These are phyloP conservation scores for Acrocephalus scirpaceus DNA, from an alignment of 2,797 vertebrate species.

Conservation along the genomic window DNA sequence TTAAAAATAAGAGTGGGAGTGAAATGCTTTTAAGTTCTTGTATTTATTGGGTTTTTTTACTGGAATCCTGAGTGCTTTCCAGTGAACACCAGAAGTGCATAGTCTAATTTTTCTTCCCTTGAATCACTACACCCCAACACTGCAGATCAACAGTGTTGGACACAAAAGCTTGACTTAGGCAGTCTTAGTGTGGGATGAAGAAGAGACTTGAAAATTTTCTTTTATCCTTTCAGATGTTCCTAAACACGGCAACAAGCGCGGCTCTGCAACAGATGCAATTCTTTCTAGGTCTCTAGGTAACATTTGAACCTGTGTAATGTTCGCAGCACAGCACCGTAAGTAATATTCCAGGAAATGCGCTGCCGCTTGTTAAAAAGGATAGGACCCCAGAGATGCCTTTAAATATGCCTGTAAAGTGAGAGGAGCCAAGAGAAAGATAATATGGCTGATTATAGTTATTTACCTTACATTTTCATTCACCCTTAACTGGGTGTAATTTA, in stretches of 20 bases:
- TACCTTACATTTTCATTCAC: slow-evolving; percentile 86
- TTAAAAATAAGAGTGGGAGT: slow-evolving; percentile 1
- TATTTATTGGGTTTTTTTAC: not conserved
- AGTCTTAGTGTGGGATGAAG: not conserved
- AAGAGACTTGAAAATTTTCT: slow-evolving; percentile 37
- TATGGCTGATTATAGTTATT: slow-evolving; percentile 87
- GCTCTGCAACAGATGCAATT: slow-evolving; percentile 72
- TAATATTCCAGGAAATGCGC: slow-evolving; percentile 81
- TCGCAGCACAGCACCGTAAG: slow-evolving; percentile 76
- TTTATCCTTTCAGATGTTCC: slow-evolving; percentile 67
- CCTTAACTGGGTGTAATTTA: slow-evolving; percentile 87
- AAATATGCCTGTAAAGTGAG: slow-evolving; percentile 85
- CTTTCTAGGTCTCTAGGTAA: slow-evolving; percentile 79
- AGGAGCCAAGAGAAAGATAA: slow-evolving; percentile 84
- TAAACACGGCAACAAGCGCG: slow-evolving; percentile 61
- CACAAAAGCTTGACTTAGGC: slow-evolving; percentile 57
- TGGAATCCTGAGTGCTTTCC: not conserved
- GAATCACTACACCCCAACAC: not conserved
- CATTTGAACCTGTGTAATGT: slow-evolving; percentile 82
- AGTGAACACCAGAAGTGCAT: not conserved
- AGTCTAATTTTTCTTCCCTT: slow-evolving; percentile 16
- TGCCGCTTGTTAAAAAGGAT: slow-evolving; percentile 82
- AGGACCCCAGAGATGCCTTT: slow-evolving; percentile 83
- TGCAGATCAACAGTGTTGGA: not conserved
- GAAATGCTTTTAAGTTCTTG: not conserved